Percentiles rank a stretch among this genome's conserved stretches.
phyloP scores from a whole-genome alignment of 2,797 vertebrate genomes.

The Tangara arthus region DNA sequence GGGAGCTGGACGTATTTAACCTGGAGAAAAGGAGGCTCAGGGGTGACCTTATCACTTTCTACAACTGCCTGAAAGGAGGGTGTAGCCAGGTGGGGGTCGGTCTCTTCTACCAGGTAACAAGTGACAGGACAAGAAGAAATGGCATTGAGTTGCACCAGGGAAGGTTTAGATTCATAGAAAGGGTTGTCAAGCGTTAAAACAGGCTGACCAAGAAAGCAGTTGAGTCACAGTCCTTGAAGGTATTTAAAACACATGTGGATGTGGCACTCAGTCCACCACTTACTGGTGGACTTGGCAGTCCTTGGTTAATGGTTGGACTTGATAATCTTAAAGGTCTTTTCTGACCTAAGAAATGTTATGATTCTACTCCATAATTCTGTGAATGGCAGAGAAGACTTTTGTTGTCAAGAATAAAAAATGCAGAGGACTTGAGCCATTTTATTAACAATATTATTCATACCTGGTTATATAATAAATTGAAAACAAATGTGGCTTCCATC shows the following conservation, averaged over 20 bases:
- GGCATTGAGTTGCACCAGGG: background rate
- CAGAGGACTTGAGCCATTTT: background rate
- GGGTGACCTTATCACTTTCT: rapidly evolving
- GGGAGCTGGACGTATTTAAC: rapidly evolving
- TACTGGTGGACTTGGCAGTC: background rate
- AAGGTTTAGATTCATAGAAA: background rate
- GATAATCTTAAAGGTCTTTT: background rate
- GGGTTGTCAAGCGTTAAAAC: background rate
- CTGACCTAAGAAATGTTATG: background rate
- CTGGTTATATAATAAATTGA: background rate
- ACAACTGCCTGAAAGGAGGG: rapidly evolving
- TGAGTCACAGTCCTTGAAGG: background rate
- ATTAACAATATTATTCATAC: background rate
- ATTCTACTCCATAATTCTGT: background rate
- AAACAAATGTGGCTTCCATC: slow-evolving; percentile 3
- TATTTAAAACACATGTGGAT: background rate
- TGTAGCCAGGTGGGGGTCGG: rapidly evolving
- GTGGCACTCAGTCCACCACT: background rate
- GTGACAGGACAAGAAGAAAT: background rate
- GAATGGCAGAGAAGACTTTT: background rate
- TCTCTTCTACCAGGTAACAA: background rate
- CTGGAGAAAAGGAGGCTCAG: background rate
- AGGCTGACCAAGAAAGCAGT: background rate
- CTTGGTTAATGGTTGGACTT: background rate
- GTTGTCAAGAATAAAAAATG: background rate